Conservation (phyloP, 2,888 invertebrate genomes). For the Harmothoe impar region DNA sequence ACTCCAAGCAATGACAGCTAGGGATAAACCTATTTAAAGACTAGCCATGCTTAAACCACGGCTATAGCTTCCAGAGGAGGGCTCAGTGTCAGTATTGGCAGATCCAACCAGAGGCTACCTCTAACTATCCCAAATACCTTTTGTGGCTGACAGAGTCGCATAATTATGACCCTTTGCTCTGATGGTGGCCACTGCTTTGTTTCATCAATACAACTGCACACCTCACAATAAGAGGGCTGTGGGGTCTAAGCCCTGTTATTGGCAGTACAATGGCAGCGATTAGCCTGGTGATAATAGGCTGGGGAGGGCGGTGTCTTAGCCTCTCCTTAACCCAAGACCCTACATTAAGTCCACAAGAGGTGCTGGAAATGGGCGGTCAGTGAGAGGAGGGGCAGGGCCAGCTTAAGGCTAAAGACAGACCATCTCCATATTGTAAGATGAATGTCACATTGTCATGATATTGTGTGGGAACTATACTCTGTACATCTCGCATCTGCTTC, state of each 20-base stretch:
- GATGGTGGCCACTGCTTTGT: not conserved
- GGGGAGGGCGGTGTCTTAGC: not conserved
- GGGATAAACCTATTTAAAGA: too few species aligned
- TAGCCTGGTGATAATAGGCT: not conserved
- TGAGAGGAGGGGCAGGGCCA: not conserved
- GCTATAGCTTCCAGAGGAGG: too few species aligned
- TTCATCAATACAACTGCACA: not conserved
- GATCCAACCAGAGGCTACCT: too few species aligned
- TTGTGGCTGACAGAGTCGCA: not conserved
- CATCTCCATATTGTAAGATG: not conserved
- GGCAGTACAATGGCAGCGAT: not conserved
- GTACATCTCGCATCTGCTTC: too few species aligned
- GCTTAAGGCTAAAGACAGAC: not conserved
- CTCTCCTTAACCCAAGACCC: not conserved
- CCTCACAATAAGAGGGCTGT: not conserved
- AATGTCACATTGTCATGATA: too few species aligned
- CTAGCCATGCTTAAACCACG: too few species aligned
- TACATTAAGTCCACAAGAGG: not conserved
- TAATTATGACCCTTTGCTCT: not conserved
- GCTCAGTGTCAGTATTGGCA: too few species aligned
- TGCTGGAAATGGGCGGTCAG: conserved; percentile 4
- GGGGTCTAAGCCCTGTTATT: not conserved
- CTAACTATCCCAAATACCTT: too few species aligned
- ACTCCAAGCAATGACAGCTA: too few species aligned
- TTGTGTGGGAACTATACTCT: too few species aligned